These are phyloP conservation scores for Polydrusus tereticollis DNA, from an alignment of 2,888 invertebrate species.

Conservation along the genomic window DNA sequence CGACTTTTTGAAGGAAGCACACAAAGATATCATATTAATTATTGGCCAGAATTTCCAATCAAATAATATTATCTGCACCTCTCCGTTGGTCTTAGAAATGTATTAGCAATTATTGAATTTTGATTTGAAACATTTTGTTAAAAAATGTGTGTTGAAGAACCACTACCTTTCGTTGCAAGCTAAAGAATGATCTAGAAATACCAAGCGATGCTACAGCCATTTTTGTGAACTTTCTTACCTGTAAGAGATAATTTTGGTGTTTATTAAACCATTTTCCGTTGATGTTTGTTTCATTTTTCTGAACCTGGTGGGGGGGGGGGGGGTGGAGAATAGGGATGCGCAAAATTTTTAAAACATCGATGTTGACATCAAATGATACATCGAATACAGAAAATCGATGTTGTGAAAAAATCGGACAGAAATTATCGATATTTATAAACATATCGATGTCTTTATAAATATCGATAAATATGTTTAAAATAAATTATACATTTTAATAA, in stretches of 20 bases:
- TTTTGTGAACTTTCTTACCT: neutral
- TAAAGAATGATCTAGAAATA: neutral
- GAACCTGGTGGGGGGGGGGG: too few species aligned
- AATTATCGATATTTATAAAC: too few species aligned
- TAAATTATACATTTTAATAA: too few species aligned
- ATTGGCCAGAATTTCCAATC: conserved; percentile 97
- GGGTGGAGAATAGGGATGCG: too few species aligned
- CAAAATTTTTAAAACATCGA: too few species aligned
- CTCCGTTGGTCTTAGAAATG: neutral
- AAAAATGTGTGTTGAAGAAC: neutral
- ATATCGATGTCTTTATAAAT: too few species aligned
- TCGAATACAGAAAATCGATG: too few species aligned
- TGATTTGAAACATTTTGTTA: neutral
- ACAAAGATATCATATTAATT: conserved; percentile 94
- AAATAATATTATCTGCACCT: conserved; percentile 70
- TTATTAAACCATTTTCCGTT: neutral
- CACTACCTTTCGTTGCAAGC: conserved; percentile 1
- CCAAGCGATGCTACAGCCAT: neutral
- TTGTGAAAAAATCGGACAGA: too few species aligned
- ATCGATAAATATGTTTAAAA: too few species aligned
- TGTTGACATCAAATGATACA: too few species aligned
- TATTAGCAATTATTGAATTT: neutral
- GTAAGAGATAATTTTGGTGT: neutral
- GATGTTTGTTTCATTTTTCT: too few species aligned
- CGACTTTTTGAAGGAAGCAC: conserved; percentile 96